These are phyloP conservation scores for Amblyjoppa fuscipennis DNA, from an alignment of 2,888 invertebrate genomes.

Conservation along the genomic window DNA sequence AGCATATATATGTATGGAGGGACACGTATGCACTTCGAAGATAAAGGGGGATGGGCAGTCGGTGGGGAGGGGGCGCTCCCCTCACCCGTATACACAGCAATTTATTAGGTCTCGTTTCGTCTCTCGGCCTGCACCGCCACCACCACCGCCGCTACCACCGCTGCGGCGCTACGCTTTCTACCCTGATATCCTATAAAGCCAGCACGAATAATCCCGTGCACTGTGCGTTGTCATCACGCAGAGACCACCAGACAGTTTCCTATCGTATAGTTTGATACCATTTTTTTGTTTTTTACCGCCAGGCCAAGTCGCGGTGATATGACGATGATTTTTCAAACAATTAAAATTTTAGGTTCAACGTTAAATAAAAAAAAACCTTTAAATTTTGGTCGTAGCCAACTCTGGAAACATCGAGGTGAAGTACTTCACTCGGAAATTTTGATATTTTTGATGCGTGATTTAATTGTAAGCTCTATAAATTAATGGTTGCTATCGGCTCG, in stretches of 20 bases:
- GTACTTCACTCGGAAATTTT: too few species aligned
- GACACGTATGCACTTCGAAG: slow-evolving; percentile 40
- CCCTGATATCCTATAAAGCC: slow-evolving; percentile 44
- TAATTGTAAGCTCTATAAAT: too few species aligned
- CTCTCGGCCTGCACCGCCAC: slow-evolving; percentile 37
- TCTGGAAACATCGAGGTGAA: too few species aligned
- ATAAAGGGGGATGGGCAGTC: slow-evolving; percentile 49
- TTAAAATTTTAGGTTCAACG: too few species aligned
- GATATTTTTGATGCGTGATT: too few species aligned
- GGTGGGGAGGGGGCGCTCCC: slow-evolving; percentile 11
- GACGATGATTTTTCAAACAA: too few species aligned
- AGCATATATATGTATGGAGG: slow-evolving; percentile 19
- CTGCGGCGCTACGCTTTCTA: slow-evolving; percentile 20
- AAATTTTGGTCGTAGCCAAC: too few species aligned
- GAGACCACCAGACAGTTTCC: slow-evolving; percentile 14
- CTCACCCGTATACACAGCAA: slow-evolving; percentile 60
- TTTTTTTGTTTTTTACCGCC: background rate
- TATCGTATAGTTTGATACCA: background rate
- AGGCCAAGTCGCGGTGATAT: too few species aligned
- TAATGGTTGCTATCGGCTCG: too few species aligned
- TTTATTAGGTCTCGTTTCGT: slow-evolving; percentile 67
- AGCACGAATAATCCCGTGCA: slow-evolving; percentile 54
- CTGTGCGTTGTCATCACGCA: slow-evolving; percentile 31
- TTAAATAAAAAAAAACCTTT: too few species aligned
- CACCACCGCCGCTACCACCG: slow-evolving; percentile 20